phyloP scores from a whole-genome alignment of 2,113 vertebrate genomes.

The Leucopternis melanops region DNA sequence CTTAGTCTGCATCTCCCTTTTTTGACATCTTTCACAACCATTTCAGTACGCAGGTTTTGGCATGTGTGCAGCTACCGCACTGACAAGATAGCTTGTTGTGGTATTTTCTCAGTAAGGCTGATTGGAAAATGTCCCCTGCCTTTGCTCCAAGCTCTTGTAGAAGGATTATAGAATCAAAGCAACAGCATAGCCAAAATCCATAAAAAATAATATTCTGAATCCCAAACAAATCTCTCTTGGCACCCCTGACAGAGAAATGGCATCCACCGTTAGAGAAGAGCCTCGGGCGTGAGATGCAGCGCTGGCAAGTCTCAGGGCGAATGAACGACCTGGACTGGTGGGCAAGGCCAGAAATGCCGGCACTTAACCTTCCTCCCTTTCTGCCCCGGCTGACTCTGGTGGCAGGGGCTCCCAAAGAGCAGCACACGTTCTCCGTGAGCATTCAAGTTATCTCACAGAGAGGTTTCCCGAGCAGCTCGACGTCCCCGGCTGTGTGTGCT shows the following conservation, averaged over 20 bases:
- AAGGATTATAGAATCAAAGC: neutral
- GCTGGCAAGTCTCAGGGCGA: neutral
- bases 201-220: neutral
- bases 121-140: neutral
- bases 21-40: neutral
- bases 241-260: neutral
- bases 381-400: fast-evolving
- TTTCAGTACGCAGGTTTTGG: neutral
- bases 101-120: neutral
- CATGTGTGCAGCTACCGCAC: neutral
- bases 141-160: neutral
- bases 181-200: neutral
- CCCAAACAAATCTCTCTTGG: neutral
- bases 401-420: neutral
- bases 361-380: neutral
- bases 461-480: neutral
- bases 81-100: neutral
- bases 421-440: fast-evolving
- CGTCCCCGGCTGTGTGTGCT: fast-evolving
- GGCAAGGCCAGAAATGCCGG: neutral
- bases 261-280: neutral
- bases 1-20: neutral
- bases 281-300: fast-evolving
- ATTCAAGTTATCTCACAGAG: neutral
- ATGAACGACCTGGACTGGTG: neutral